Evolutionary conservation across 2,113 vertebrate species (phyloP), one percentile per base, ranked within the genome.

Genomic region (Charina bottae): DNA sequence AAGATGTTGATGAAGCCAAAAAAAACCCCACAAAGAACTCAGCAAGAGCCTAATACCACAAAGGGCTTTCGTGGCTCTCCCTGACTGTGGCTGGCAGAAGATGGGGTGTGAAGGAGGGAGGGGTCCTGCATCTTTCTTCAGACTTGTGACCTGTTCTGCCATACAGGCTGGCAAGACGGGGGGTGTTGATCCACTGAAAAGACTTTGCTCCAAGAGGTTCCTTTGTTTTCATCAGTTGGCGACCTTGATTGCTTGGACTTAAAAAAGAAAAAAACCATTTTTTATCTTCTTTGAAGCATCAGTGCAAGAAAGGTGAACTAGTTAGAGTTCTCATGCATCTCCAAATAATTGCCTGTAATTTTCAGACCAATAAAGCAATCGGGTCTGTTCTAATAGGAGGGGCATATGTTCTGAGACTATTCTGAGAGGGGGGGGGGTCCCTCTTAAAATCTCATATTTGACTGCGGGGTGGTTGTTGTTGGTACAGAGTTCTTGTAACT

Each of bases 361-460:
- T 83, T 55, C 87, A 85, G 91, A 91, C 88, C 53, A 94, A 90
- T 12, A 37, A 87, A 94, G 88, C 60, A 85, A 42, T 83, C 90
- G 53, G 62, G 56, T 89, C 93, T 85, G 87, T 68, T 92, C 49
- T 90, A 15, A 42, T 0, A 4, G 91, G 93, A 60, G 68, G 91
- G n/a, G 46, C 33, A 55, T 49, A 11, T 42, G 10, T 55, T 88
- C 62, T 91, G 88, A 89, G 93, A 13, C 46, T 88, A 91, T 6
- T 0, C 60, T 0, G 55, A 60, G 93, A 89, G n/a, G 60, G 92
- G 86, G 19, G n/a, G 17, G 12, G 4, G 26, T 88, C 93, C 56
- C 94, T 90, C 96, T 97, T 93, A 94, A 94, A 94, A 93, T 95
- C 95, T 92, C 60, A 37, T 87, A 88, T 42, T n/a, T 87, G 85